phyloP scores from a whole-genome alignment of 2,113 vertebrate species.

The Ochotona princeps region DNA sequence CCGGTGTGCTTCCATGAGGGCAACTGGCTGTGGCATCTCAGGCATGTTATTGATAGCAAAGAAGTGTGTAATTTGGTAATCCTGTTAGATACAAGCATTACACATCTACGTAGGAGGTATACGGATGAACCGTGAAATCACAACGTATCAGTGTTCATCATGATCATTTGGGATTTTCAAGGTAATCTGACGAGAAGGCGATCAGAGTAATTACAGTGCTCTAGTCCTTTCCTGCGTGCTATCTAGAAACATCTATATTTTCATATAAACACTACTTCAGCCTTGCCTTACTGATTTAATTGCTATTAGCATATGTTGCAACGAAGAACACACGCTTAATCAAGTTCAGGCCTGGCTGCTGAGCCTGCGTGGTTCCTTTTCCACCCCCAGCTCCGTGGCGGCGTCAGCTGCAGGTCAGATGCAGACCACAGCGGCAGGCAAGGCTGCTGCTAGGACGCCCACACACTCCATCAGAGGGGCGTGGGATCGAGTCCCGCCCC shows the following conservation, averaged over 20 bases:
- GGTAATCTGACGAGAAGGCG: conserved; percentile 71
- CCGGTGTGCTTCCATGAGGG: neutral
- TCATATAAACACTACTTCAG: conserved; percentile 70
- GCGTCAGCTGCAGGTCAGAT: neutral
- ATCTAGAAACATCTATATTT: conserved; percentile 65
- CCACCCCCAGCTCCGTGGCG: neutral
- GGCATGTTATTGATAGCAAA: conserved; percentile 63
- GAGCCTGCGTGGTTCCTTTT: conserved; percentile 47
- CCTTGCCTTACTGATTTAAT: conserved; percentile 71
- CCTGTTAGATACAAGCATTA: conserved; percentile 70
- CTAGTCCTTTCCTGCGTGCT: conserved; percentile 31
- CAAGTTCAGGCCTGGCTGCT: conserved; percentile 70
- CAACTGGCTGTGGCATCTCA: conserved; percentile 49
- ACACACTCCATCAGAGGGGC: too few species aligned
- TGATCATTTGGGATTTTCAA: conserved; percentile 71
- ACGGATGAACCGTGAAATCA: conserved; percentile 68
- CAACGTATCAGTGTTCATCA: conserved; percentile 66
- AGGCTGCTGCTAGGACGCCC: too few species aligned
- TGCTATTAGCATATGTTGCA: conserved; percentile 63
- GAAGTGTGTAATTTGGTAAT: conserved; percentile 75
- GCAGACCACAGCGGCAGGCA: too few species aligned
- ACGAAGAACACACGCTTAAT: conserved; percentile 61
- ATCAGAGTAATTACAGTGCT: conserved; percentile 74
- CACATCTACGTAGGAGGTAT: conserved; percentile 72
- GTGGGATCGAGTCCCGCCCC: too few species aligned